Evolutionary conservation across 2,797 vertebrate species (phyloP), one percentile per base, ranked within the genome.

Genomic region (Otus scops): DNA sequence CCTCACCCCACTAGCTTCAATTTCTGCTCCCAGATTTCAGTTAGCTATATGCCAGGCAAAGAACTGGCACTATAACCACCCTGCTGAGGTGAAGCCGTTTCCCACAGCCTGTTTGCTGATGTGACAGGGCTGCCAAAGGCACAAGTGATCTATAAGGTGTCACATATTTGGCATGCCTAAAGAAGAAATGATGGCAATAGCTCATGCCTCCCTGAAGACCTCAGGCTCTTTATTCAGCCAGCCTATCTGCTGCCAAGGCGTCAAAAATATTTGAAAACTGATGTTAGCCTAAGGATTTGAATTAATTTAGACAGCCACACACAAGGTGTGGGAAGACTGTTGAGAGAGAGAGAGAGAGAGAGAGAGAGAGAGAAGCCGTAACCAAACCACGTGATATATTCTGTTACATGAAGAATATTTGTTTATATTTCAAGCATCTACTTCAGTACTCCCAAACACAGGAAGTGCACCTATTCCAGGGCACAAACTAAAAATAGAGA

Each of bases 401-500:
- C 67, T 57, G 39, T 51, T 74, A 77, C 10, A 54, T 3, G 7
- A 79, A 87, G 22, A 85, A 12, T 47, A 81, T 48, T 28, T 91
- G 70, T 76, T 94, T 80, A 5, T 51, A 57, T 80, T 77, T 50
- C 64, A 85, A 74, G 39, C 5, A 32, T 34, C 81, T 85, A 68
- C 87, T 92, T 94, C 63, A 71, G 87, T 38, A 75, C 53, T 77
- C 57, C 53, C 24, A 77, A 88, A 88, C 41, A 73, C 2, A 70
- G 41, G 45, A 69, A 83, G 34, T 24, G 34, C 75, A 87, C 57
- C 60, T 96, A 80, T 48, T 65, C 27, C 75, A 83, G 38, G 45
- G n/a, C 57, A 88, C 19, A 34, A 91, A 68, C 89, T 94, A 93
- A 92, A 91, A 95, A 76, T 50, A 91, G 43, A 89, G 53, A 75